These are phyloP conservation scores for Lampropteryx suffumata DNA, from an alignment of 2,888 invertebrate genomes.

Conservation along the genomic window DNA sequence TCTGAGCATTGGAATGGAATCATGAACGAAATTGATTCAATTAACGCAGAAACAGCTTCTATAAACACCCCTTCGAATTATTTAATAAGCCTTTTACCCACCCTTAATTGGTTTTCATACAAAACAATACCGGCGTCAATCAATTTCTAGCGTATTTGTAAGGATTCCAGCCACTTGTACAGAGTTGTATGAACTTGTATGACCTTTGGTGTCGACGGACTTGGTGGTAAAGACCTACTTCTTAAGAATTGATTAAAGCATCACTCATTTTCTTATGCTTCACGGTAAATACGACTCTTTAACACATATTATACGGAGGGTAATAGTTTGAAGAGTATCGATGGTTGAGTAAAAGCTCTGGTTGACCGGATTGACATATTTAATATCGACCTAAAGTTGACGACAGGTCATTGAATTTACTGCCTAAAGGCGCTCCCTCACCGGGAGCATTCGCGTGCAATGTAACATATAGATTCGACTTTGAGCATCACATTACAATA, in stretches of 20 bases:
- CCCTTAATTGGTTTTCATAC: slow-evolving; percentile 20
- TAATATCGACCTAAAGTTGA: slow-evolving; percentile 12
- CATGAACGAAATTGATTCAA: slow-evolving; percentile 24
- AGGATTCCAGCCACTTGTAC: slow-evolving; percentile 25
- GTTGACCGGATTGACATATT: too few relatives aligned
- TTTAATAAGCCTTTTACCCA: slow-evolving; percentile 25
- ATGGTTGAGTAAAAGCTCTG: too few relatives aligned
- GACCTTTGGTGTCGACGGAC: slow-evolving; percentile 30
- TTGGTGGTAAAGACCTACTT: slow-evolving; percentile 19
- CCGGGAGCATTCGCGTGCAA: not conserved
- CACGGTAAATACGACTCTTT: slow-evolving; percentile 3
- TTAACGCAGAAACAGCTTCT: slow-evolving; percentile 18
- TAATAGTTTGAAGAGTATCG: slow-evolving; percentile 1
- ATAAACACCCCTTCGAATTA: slow-evolving; percentile 18
- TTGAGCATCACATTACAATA: too few relatives aligned
- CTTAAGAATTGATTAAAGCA: slow-evolving; percentile 19
- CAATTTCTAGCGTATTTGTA: slow-evolving; percentile 24
- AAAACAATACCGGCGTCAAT: slow-evolving; percentile 23
- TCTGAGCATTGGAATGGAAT: slow-evolving; percentile 18
- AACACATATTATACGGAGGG: not conserved
- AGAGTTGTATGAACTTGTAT: slow-evolving; percentile 26
- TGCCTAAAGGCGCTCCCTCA: not conserved
- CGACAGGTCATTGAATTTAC: not conserved
- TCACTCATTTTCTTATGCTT: not conserved
- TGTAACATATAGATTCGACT: too few relatives aligned